Base-by-base conservation (phyloP, 2,888 invertebrate species). In the Limnephilus auricula region DNA sequence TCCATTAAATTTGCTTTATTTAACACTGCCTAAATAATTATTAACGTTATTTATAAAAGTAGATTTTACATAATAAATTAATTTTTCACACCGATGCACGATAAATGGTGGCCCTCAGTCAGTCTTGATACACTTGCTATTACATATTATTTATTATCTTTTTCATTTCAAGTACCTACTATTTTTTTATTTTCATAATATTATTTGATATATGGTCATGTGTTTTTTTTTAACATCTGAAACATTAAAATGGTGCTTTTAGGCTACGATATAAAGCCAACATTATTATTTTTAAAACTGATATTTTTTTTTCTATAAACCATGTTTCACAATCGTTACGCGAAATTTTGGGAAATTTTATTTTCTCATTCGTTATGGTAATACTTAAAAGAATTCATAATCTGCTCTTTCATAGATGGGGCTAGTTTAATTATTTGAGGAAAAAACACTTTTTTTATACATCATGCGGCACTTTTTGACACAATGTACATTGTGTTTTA, bases 21-120 rank as follows among this genome's bases (percentile, higher is more conserved):
- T 65, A 65, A 65, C 65, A 65, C 65, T 65, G 65, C 65, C 65
- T 65, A 65, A 65, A 65, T 65, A 65, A 65, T n/a, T 65, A 65
- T 65, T 65, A 65, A 25, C 65, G 6, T 65, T 65, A 65, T 50
- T 50, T 15, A 18, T 65, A 25, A 65, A 65, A n/a, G 1, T 65
- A 65, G 18, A 6, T 65, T 18, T n/a, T 25, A 9, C 25, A 65
- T 0, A 18, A 50, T 50, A 18, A 9, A 65, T 65, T 65, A 6
- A 65, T 65, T 65, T 65, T 18, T 18, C 5, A 65, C 65, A 65
- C n/a, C 4, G 65, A 9, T 65, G n/a, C 25, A 25, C 6, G 65
- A 65, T n/a, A 25, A 5, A 5, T n/a, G 9, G 65, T 40, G 10
- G 40, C 40, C 40, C 40, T 40, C 12, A 40, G 34, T 34, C 18